Base-by-base conservation (phyloP, 2,797 vertebrate species). In the Oryzias dopingdopingensis region DNA sequence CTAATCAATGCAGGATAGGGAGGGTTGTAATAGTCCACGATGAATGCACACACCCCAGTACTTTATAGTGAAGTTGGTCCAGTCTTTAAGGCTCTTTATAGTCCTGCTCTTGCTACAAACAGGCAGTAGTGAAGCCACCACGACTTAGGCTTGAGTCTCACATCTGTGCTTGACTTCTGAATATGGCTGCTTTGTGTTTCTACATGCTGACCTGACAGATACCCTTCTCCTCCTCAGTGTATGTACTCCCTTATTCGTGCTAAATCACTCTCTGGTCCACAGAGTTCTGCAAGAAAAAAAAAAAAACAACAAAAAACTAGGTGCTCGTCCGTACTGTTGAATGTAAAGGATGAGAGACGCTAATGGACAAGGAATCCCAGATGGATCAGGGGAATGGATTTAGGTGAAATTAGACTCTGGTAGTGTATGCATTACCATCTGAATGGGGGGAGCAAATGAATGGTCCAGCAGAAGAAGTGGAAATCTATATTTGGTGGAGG, bases 401-500 rank as follows among this genome's bases (percentile, higher is more conserved):
- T 78, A 70, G 69, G 70, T 51, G 57, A 76, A 84, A 87, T 86
- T 80, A 83, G 71, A 79, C 64, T 72, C 63, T 49, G 68, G 65
- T 71, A 71, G 71, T 66, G 65, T 65, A 67, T 60, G 65, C 76
- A 77, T 83, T 79, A 83, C 67, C 70, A 65, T 67, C 70, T 73
- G 76, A 81, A 74, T 67, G 79, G 71, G 32, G 63, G 74, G 74
- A 79, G 81, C 75, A 83, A 88, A 88, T 85, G 76, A 85, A 83
- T 70, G 82, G 87, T 77, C 44, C 62, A 67, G 81, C 41, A 57
- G 75, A 73, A 62, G 72, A 81, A 84, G 78, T 77, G 67, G 76
- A 86, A 88, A 89, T 90, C 88, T 84, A 86, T 90, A 88, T 68
- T 65, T 59, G 66, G 75, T 60, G 72, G 66, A 77, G 49, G 70